A percentile compares a stretch with the other conserved stretches of the same genome.
phyloP scores from a whole-genome alignment of 2,888 invertebrate genomes.

The Cryptus armator region DNA sequence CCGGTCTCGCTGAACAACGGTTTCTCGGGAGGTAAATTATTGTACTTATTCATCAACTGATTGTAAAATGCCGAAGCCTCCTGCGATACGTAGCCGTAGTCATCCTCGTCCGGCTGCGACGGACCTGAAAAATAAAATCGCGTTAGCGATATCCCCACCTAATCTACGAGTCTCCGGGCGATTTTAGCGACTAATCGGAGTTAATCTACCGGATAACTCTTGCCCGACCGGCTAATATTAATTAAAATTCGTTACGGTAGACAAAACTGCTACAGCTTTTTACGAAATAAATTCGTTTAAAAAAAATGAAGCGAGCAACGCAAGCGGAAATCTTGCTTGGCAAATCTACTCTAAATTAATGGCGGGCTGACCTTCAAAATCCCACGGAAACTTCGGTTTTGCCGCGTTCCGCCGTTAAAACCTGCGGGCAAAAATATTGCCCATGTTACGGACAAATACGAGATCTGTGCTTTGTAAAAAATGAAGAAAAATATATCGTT shows the following conservation, averaged over 20 bases:
- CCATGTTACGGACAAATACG: slow-evolving; percentile 73
- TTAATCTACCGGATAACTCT: slow-evolving; percentile 63
- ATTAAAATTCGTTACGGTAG: neutral
- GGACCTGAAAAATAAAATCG: slow-evolving; percentile 85
- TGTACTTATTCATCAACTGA: slow-evolving; percentile 94
- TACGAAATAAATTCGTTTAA: neutral
- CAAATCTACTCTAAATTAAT: slow-evolving; percentile 52
- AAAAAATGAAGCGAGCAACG: slow-evolving; percentile 9
- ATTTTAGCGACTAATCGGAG: neutral
- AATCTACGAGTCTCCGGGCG: neutral
- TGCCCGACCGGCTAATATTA: slow-evolving; percentile 40
- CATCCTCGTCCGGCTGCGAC: slow-evolving; percentile 95
- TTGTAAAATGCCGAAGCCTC: slow-evolving; percentile 93
- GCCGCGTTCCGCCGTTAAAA: slow-evolving; percentile 75
- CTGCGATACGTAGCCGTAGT: slow-evolving; percentile 95
- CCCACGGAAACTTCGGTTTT: slow-evolving; percentile 72
- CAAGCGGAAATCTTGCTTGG: slow-evolving; percentile 21
- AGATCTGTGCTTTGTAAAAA: slow-evolving; percentile 39
- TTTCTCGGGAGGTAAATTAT: slow-evolving; percentile 90
- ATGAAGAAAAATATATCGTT: slow-evolving; percentile 22
- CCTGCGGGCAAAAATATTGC: slow-evolving; percentile 80
- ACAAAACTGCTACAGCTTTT: neutral
- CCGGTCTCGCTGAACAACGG: slow-evolving; percentile 87
- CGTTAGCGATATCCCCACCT: neutral
- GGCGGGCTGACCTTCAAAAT: slow-evolving; percentile 74